Evolutionary conservation across 1,140 invertebrate genomes (phyloP), one percentile per base, ranked within the genome.

Genomic region (Dinothrombium tinctorium): DNA sequence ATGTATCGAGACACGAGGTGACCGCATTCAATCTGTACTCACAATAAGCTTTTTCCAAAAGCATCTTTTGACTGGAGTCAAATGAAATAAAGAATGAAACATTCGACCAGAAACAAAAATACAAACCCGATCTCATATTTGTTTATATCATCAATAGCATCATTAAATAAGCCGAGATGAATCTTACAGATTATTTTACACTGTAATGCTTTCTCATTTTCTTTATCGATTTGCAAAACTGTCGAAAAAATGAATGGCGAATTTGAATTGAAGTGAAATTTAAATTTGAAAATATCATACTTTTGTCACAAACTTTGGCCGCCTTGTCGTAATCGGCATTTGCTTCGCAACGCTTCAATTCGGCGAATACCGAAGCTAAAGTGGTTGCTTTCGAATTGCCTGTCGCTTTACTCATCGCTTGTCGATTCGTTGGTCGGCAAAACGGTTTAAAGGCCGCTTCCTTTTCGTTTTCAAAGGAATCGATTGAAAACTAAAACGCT

Each of bases 1-100:
- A 69, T 17, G 72, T 72, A 49, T 74, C 68, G 12, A 84, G 56
- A 5, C 86, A 79, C 50, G 86, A 74, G 37, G 71, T 60, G 7
- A 79, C 74, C 53, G 73, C 68, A 56, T 94, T 92, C 12, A 86
- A 61, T 21, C 87, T 71, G 58, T 95, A 96, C 46, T 86, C 72
- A 56, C 79, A 76, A 51, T 96, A 95, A 0, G 83, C 77, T 58
- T 80, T 81, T 60, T 94, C 86, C 64, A 90, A 92, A 12, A 69
- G 61, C 26, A 90, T 56, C 49, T 69, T 59, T 0, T 17, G 11
- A 22, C 73, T 69, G 43, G 50, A 60, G 19, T 8, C 11, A 42
- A 43, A 14, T 12, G 39, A 36, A 52, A 28, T 26, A 43, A 33
- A 43, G 21, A 25, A 29, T 37, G 11, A 1, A 35, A 22, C 25